Evolutionary conservation across 2,888 invertebrate genomes (phyloP), one percentile per base, ranked within the genome.

Genomic region (Orthosia gothica): DNA sequence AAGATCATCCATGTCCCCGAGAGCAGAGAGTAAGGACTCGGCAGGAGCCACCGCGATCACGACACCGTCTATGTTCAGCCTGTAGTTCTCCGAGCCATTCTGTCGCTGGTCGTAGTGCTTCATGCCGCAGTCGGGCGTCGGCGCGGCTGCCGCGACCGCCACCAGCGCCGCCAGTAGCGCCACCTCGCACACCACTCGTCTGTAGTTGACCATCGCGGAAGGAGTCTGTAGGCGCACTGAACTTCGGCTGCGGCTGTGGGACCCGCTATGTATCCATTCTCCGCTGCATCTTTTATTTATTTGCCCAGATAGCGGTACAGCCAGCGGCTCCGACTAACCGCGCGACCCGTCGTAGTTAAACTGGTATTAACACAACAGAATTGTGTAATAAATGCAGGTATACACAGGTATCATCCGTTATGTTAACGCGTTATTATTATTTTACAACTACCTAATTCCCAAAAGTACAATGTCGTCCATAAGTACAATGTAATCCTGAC

Each of bases 71-170:
- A 98, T 96, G 89, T 97, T 97, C 15, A 98, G 93, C 23, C 98
- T 96, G 82, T 97, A 97, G 94, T 98, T 98, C 87, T 98, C 98
- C 0, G 97, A 96, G 2, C 98, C 98, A 90, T 98, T 98, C 91
- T 98, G 98, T 12, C 98, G 94, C 90, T 98, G 98, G 92, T 98
- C 98, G 91, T 97, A 97, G 81, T 87, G 84, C 61, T 70, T 85
- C 52, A 71, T 81, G 7, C 74, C 49, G 67, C 86, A 87, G 76
- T 93, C 92, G n/a, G 91, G 88, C 5, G 91, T 86, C 5, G 94
- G 91, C 0, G 95, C 94, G 0, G 92, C 91, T 3, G 86, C 76
- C 3, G 82, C 87, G 7, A 87, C 71, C 5, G 88, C 84, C 61
- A 90, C 70, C 32, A 92, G 71, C 71, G 87, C 88, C 55, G 90